Percentiles rank a stretch among this genome's conserved stretches.
phyloP scores from a whole-genome alignment of 2,113 vertebrate genomes.

The Saguinus midas region DNA sequence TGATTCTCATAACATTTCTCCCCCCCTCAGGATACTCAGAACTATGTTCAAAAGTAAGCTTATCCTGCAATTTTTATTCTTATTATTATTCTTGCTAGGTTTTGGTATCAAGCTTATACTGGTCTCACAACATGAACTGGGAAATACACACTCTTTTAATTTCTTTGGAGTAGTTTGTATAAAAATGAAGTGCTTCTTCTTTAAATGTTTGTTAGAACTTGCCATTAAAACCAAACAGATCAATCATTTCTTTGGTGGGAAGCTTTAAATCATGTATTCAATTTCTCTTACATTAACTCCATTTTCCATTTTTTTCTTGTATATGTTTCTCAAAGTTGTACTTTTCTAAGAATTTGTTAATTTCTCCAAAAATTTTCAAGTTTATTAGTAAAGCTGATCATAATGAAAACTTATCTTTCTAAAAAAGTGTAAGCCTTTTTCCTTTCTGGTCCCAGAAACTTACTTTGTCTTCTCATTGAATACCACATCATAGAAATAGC shows the following conservation, averaged over 20 bases:
- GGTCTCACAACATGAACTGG: not conserved
- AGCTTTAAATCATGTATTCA: not conserved
- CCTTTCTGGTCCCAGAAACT: not conserved
- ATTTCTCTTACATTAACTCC: not conserved
- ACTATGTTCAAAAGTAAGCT: not conserved
- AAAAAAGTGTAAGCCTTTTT: not conserved
- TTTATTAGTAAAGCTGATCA: not conserved
- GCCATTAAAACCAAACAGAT: not conserved
- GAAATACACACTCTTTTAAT: not conserved
- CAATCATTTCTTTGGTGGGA: not conserved
- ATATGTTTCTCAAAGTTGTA: not conserved
- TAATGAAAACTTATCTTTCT: slow-evolving; percentile 28
- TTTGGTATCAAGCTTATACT: not conserved
- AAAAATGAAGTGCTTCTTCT: slow-evolving; percentile 21
- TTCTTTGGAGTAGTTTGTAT: not conserved
- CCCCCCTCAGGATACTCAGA: not conserved
- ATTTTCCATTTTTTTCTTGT: not conserved
- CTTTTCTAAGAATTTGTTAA: slow-evolving; percentile 8
- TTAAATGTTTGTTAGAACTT: not conserved
- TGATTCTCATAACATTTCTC: not conserved
- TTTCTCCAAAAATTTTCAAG: not conserved
- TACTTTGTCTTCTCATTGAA: not conserved
- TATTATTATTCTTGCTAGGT: not conserved
- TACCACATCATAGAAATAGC: not conserved
- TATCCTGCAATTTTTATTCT: not conserved